These are phyloP conservation scores for Subanguina moxae DNA, from an alignment of 1,140 invertebrate genomes.

Conservation along the genomic window DNA sequence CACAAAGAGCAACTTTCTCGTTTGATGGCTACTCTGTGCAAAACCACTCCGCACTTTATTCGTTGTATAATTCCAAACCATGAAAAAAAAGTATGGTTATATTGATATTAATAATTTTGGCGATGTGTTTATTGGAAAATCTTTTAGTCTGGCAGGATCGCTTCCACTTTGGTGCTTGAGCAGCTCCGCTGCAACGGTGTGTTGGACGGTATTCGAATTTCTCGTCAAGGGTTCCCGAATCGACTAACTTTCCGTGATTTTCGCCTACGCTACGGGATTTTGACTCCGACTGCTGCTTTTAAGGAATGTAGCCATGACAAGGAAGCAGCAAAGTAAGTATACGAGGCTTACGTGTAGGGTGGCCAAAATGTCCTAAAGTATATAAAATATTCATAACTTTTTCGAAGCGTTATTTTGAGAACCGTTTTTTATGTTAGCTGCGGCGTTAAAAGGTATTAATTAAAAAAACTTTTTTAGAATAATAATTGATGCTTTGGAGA, in stretches of 20 bases:
- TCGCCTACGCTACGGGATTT: constrained; percentile 79
- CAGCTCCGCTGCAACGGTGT: constrained; percentile 98
- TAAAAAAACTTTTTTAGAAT: constrained; percentile 55
- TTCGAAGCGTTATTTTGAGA: background rate
- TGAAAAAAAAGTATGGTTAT: constrained; percentile 73
- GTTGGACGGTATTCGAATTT: constrained; percentile 96
- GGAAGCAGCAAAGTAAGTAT: constrained; percentile 90
- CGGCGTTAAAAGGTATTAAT: too few species aligned
- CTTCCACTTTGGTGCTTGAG: constrained; percentile 88
- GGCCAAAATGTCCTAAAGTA: too few species aligned
- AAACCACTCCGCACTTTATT: constrained; percentile 99
- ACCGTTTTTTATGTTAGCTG: too few species aligned
- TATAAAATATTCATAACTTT: background rate
- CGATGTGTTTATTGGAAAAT: too few species aligned
- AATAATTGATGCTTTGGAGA: constrained; percentile 80
- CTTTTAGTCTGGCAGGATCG: constrained; percentile 83
- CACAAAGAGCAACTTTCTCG: constrained; percentile 88
- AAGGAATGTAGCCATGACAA: constrained; percentile 99
- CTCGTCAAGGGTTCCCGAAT: constrained; percentile 95
- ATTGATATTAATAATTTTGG: constrained; percentile 5
- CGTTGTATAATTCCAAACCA: constrained; percentile 99
- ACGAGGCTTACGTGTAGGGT: too few species aligned
- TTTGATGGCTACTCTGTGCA: constrained; percentile 89
- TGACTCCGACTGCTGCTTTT: constrained; percentile 95
- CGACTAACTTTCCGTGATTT: constrained; percentile 73